Conservation (phyloP, 2,888 invertebrate genomes). For the Pomacea canaliculata region DNA sequence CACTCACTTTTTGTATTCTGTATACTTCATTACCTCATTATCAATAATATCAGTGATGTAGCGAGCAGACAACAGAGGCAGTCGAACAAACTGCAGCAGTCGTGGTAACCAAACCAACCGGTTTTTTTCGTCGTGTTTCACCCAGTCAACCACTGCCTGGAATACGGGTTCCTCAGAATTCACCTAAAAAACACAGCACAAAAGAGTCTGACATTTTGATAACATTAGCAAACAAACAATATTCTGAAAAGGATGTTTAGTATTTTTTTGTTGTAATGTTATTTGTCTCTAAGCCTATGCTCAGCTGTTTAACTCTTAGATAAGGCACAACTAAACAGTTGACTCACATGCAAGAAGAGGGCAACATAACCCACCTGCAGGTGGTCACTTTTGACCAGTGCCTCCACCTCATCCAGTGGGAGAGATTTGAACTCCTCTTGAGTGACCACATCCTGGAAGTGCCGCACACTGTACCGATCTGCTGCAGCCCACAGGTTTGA, state of each 20-base stretch:
- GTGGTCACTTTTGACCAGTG: conserved; percentile 63
- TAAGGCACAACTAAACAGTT: too few relatives aligned
- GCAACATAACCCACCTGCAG: conserved; percentile 54
- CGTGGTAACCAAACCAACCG: conserved; percentile 53
- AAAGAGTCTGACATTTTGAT: not conserved
- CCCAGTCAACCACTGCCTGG: conserved; percentile 65
- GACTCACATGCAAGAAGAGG: too few relatives aligned
- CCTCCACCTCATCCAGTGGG: conserved; percentile 58
- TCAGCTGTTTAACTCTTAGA: too few relatives aligned
- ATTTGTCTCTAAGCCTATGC: too few relatives aligned
- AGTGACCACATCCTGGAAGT: conserved; percentile 62
- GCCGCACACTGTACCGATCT: conserved; percentile 57
- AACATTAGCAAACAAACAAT: too few relatives aligned
- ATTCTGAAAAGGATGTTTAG: too few relatives aligned
- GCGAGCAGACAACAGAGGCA: conserved; percentile 63
- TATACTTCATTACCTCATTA: conserved; percentile 51
- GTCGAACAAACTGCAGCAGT: conserved; percentile 59
- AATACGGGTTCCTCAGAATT: conserved; percentile 67
- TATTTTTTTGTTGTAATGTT: too few relatives aligned
- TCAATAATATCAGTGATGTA: conserved; percentile 68
- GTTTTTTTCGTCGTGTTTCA: conserved; percentile 51
- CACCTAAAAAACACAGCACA: conserved; percentile 42
- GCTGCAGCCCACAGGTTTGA: conserved; percentile 57
- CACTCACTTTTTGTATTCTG: too few relatives aligned
- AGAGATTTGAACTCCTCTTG: conserved; percentile 65